Percentiles rank a stretch among this genome's conserved stretches.
phyloP scores from a whole-genome alignment of 2,113 vertebrate species.

The Mustela nigripes region DNA sequence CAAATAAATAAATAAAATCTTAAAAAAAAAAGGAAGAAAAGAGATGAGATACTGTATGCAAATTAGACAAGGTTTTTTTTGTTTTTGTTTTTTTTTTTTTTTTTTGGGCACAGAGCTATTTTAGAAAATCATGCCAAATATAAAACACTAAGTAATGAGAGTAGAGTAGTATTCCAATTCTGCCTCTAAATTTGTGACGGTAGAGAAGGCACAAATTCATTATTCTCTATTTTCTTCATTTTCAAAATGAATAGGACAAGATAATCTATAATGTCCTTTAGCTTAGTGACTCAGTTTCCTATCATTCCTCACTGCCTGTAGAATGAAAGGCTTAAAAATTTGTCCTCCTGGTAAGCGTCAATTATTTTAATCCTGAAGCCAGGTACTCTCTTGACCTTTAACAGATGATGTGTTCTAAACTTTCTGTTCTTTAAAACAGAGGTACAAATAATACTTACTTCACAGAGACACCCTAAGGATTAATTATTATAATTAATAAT shows the following conservation, averaged over 20 bases:
- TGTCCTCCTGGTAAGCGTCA: not conserved
- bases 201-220: not conserved
- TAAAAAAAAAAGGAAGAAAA: not conserved
- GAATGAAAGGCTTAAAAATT: not conserved
- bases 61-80: not conserved
- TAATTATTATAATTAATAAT: not conserved
- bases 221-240: not conserved
- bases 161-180: not conserved
- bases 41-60: not conserved
- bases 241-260: not conserved
- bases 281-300: not conserved
- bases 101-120: not conserved
- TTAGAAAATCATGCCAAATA: not conserved
- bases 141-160: conserved; percentile 34
- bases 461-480: not conserved
- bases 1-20: too few relatives aligned
- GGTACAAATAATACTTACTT: not conserved
- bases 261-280: not conserved
- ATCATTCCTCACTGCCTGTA: not conserved
- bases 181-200: not conserved
- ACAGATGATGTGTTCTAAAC: not conserved
- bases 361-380: not conserved
- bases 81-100: too few relatives aligned
- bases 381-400: not conserved
- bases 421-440: not conserved